Conservation (phyloP, 2,797 vertebrate species). For the Onychomys arenicola region DNA sequence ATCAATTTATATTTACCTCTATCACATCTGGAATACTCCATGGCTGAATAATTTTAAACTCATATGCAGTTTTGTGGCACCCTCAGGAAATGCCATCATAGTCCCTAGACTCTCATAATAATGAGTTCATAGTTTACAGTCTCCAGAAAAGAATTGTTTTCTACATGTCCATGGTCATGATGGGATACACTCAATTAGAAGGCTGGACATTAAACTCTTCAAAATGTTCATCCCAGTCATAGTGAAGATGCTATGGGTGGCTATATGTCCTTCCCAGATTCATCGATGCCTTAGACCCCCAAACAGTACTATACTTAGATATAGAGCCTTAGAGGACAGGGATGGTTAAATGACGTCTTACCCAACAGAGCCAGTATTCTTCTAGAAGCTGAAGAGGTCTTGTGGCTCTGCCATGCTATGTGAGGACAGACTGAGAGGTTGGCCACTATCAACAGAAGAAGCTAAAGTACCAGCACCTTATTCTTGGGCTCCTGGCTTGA, state of each 20-base stretch:
- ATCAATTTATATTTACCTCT: not conserved
- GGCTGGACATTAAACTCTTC: not conserved
- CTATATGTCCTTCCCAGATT: not conserved
- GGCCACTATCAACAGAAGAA: not conserved
- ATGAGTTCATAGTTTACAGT: not conserved
- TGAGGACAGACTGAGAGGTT: not conserved
- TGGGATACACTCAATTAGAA: not conserved
- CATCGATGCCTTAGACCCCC: not conserved
- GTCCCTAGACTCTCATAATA: not conserved
- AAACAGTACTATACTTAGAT: not conserved
- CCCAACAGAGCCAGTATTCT: not conserved
- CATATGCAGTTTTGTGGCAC: not conserved
- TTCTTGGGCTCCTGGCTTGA: not conserved
- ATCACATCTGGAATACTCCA: not conserved
- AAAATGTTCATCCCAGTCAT: not conserved
- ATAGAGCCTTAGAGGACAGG: not conserved
- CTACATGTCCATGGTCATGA: too few relatives aligned
- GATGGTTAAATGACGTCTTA: not conserved
- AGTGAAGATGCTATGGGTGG: not conserved
- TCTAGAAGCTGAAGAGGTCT: not conserved
- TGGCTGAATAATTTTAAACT: not conserved
- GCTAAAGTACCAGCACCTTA: not conserved
- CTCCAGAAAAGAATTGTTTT: not conserved
- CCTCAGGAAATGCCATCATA: not conserved
- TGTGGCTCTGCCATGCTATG: not conserved